phyloP scores from a whole-genome alignment of 2,797 vertebrate species.

The Hephaestus fuliginosus region DNA sequence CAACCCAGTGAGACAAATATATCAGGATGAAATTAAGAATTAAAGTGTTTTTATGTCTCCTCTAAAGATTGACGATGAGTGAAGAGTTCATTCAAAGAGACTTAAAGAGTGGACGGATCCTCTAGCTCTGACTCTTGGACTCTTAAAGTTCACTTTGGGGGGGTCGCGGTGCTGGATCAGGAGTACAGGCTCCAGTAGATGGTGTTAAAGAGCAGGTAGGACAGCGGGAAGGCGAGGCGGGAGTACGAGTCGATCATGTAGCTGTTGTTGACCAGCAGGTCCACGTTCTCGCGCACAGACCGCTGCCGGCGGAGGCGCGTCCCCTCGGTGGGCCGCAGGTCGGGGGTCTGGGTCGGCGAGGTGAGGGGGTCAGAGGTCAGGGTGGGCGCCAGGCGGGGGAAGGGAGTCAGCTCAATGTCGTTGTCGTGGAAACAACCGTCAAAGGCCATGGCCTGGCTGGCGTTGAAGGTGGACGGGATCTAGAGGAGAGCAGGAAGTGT shows the following conservation, averaged over 20 bases:
- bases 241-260: slow-evolving; percentile 94
- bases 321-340: slow-evolving; percentile 74
- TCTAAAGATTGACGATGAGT: neutral
- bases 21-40: neutral
- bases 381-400: slow-evolving; percentile 62
- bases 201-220: slow-evolving; percentile 93
- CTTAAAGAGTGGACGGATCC: slow-evolving; percentile 1
- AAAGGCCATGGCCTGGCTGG: slow-evolving; percentile 92
- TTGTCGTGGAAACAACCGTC: slow-evolving; percentile 91
- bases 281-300: slow-evolving; percentile 86
- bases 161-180: slow-evolving; percentile 70
- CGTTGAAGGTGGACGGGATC: slow-evolving; percentile 89
- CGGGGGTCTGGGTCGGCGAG: slow-evolving; percentile 44
- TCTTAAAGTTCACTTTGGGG: neutral
- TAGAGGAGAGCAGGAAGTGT: slow-evolving; percentile 48
- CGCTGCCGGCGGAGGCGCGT: slow-evolving; percentile 84
- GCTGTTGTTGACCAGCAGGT: slow-evolving; percentile 92
- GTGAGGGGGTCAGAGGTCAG: slow-evolving; percentile 63
- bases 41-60: slow-evolving; percentile 5
- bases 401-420: slow-evolving; percentile 86
- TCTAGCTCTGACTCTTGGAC: neutral
- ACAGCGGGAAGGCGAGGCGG: slow-evolving; percentile 90
- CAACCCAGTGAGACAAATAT: neutral
- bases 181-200: slow-evolving; percentile 95
- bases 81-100: neutral